Evolutionary conservation across 2,113 vertebrate genomes (phyloP), one percentile per base, ranked within the genome.

Genomic region (Physeter macrocephalus): DNA sequence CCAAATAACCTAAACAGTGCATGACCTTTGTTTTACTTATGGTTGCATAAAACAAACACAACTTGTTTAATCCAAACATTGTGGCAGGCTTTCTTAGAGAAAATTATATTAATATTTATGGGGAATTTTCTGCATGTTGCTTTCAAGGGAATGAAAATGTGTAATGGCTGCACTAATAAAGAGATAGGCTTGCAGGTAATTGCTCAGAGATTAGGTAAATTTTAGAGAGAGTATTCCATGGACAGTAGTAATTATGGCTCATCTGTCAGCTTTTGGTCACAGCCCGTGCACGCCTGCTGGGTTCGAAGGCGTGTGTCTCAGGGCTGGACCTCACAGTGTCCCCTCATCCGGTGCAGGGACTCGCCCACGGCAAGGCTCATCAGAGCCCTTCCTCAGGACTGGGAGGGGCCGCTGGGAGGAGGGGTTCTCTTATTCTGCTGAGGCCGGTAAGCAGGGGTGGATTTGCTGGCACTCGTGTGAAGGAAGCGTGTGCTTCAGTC

Each of bases 161-260:
- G 27, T 17, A 2, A 15, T 17, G 80, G 82, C 21, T 9, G 18
- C 18, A 4, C 43, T 8, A 23, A 14, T 12, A 10, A 27, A 20
- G 62, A 20, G 67, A n/a, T 4, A 27, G 52, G n/a, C 31, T 23
- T 7, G 85, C 12, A 12, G 57, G 25, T 1, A 5, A 25, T 12
- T 29, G 36, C 13, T 23, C 25, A 4, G 69, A n/a, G 25, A 18
- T 7, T 3, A 21, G 8, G 34, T 20, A 17, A 14, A n/a, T 25
- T 43, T 8, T 15, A 23, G 31, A 74, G 41, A 78, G 25, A 34
- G 34, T 4, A 5, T 10, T 36, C 57, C 57, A 0, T 2, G 21
- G n/a, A 0, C 7, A 2, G 39, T 7, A 3, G 31, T 4, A 15
- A 8, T 12, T 17, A 4, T 2, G 7, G 18, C 72, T 21, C 34